Base-by-base conservation (phyloP, 1,140 invertebrate genomes). In the Drosophila pseudoobscura region DNA sequence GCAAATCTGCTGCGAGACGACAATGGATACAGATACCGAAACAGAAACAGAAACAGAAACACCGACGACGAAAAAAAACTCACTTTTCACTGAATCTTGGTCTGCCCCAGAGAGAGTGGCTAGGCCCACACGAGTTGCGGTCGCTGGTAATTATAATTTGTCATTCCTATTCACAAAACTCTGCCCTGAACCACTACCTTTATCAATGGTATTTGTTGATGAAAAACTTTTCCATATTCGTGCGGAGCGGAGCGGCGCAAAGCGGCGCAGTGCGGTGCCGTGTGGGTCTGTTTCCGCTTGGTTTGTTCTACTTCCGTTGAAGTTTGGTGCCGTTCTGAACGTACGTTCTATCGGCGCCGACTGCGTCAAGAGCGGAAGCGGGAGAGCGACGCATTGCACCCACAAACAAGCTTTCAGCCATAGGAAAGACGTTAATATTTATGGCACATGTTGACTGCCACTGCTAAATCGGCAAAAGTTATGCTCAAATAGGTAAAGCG, bases 391-490 rank as follows among this genome's bases (percentile, higher is more conserved):
- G n/a, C 39, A 62, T 26, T 74, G 62, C 73, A 68, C 71, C 55
- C 61, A 56, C 63, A 75, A 72, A 56, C 80, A 85, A 22, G 65
- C 54, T 49, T 17, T 22, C 66, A 74, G 70, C 20, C 49, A 78
- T 64, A 60, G 77, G 45, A 75, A 74, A 75, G 73, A 83, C 83
- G 82, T 88, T 88, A 83, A 59, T 79, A 87, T 87, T 87, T 88
- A 87, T 82, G 82, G 82, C 83, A 87, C 82, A 87, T 87, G 82
- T 87, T 87, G 82, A 87, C 82, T 85, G 78, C 63, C 65, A 65
- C 82, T 85, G 78, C 61, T 69, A 65, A 60, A 62, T 55, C 43
- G 56, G 11, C 29, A 50, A 44, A 11, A 35, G 44, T 57, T 50
- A 39, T 53, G 60, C 78, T 63, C 76, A 24, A 17, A 35, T n/a